Evolutionary conservation across 2,113 vertebrate species (phyloP).

Genomic region (Malaclemys terrapin): DNA sequence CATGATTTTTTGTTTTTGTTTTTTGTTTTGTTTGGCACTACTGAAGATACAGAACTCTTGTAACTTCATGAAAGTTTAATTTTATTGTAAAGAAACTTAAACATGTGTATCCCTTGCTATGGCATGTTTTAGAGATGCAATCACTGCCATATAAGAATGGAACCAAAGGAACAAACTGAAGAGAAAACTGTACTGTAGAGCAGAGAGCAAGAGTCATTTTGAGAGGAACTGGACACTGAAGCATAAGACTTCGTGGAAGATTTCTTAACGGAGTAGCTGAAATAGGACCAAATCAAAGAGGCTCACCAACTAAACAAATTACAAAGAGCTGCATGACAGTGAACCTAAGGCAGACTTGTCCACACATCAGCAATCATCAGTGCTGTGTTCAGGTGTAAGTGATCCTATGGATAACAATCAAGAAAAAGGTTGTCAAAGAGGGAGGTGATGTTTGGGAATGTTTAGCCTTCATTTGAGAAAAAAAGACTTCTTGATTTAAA

Average conservation of each 20-base stretch:
- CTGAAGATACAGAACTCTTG: not conserved
- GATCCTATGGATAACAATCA: not conserved
- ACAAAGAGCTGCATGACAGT: not conserved
- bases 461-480: not conserved
- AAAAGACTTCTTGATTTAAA: not conserved
- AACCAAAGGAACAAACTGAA: not conserved
- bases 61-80: not conserved
- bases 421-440: not conserved
- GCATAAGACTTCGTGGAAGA: not conserved
- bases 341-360: not conserved
- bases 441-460: not conserved
- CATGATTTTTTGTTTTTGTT: not conserved
- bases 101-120: not conserved
- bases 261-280: not conserved
- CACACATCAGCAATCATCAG: no score
- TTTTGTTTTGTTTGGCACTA: not conserved
- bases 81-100: slow-evolving; percentile 13
- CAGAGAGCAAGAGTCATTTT: not conserved
- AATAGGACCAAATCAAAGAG: not conserved
- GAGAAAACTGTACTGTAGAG: not conserved
- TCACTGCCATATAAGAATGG: not conserved
- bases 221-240: not conserved
- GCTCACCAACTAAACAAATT: not conserved
- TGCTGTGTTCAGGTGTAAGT: not conserved
- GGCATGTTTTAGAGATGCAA: not conserved